Base-by-base conservation (phyloP, 1,140 invertebrate species). In the Ceratosolen fusciceps region DNA sequence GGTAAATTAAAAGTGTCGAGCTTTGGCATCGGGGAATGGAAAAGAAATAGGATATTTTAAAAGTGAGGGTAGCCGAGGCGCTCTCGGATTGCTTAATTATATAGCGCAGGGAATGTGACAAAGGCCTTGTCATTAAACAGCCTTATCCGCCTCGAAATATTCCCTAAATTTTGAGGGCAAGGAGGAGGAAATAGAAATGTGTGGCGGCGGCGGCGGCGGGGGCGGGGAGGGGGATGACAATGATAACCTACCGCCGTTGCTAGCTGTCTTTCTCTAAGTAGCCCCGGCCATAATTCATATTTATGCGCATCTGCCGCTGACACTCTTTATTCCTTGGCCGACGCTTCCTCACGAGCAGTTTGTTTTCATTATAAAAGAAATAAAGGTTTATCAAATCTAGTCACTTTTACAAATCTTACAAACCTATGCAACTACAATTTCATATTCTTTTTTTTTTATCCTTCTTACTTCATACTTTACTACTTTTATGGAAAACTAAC, bases 211-310 rank as follows among this genome's bases (percentile, higher is more conserved):
- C n/a, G n/a, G n/a, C n/a, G n/a, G n/a, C n/a, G 24, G 49, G 14
- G 26, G 52, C 8, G 29, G 12, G 58, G 71, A 70, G 58, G 65
- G 43, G 31, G 67, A 21, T 37, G 68, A 68, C 68, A 43, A n/a
- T 16, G 43, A 72, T 49, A 43, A 29, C 70, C 67, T n/a, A n/a
- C n/a, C n/a, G n/a, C n/a, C n/a, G n/a, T n/a, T n/a, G n/a, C n/a
- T n/a, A n/a, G n/a, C n/a, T 65, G 26, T 54, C 43, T 67, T 56
- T 54, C 56, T 67, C 52, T 47, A 67, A 79, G 71, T 49, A 81
- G 81, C 83, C 81, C 84, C 81, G 83, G 82, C 83, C 82, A 84
- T 86, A 87, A 85, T 83, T 87, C 85, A 87, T 84, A 86, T 87
- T 86, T 86, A 85, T 86, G 84, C 82, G 81, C 74, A 76, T 80